phyloP scores from a whole-genome alignment of 2,113 vertebrate genomes.

The Steatornis caripensis region DNA sequence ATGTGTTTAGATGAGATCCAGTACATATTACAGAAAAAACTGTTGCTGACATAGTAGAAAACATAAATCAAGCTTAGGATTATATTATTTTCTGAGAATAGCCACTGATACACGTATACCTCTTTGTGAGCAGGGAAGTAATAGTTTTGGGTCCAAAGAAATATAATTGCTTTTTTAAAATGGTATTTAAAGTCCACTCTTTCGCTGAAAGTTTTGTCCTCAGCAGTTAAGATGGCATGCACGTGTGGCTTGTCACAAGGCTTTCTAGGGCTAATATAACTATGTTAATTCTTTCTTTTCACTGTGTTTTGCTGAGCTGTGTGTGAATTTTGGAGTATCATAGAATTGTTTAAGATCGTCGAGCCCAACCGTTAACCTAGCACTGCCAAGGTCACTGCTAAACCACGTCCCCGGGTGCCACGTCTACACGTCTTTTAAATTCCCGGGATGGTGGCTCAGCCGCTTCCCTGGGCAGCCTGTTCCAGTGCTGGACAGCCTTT shows the following conservation, averaged over 20 bases:
- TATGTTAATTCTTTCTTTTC: neutral
- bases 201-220: neutral
- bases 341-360: neutral
- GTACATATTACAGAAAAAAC: neutral
- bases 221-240: neutral
- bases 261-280: neutral
- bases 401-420: neutral
- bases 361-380: neutral
- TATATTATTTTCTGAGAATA: neutral
- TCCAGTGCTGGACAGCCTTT: neutral
- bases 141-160: neutral
- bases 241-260: neutral
- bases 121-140: neutral
- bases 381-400: neutral
- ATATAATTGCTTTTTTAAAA: neutral
- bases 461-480: neutral
- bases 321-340: neutral
- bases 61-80: neutral
- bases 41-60: neutral
- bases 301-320: neutral
- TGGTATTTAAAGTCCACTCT: neutral
- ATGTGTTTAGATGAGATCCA: neutral
- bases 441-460: neutral
- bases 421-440: neutral
- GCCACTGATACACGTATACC: rapidly evolving